These are phyloP conservation scores for Fregata magnificens DNA, from an alignment of 2,113 vertebrate species.

Conservation along the genomic window DNA sequence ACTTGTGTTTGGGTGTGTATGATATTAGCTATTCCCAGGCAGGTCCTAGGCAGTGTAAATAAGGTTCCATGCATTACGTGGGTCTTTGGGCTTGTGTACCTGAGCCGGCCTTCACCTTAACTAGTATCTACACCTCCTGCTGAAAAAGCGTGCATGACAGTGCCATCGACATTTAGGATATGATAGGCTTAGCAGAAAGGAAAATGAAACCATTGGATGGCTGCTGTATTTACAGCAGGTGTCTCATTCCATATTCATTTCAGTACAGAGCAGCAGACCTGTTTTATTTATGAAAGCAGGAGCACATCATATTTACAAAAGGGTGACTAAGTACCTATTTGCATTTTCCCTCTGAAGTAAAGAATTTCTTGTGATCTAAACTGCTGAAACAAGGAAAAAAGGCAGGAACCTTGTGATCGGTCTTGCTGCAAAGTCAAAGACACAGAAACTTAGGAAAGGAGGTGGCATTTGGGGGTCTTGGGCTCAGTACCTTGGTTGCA, in stretches of 20 bases:
- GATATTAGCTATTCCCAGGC: not conserved
- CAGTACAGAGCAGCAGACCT: slow-evolving; percentile 10
- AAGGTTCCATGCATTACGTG: not conserved
- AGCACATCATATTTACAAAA: not conserved
- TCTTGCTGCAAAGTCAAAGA: not conserved
- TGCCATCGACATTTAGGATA: slow-evolving; percentile 1
- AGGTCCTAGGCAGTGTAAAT: not conserved
- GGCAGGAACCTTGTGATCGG: not conserved
- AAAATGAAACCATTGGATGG: slow-evolving; percentile 40
- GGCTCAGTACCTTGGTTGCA: slow-evolving; percentile 92
- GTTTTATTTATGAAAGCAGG: slow-evolving; percentile 60
- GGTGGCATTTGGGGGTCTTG: not conserved
- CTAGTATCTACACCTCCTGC: not conserved
- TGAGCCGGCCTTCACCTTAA: not conserved
- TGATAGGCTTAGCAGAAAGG: slow-evolving; percentile 21
- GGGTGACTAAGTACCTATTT: not conserved
- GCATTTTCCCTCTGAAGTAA: not conserved
- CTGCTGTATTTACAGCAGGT: slow-evolving; percentile 23
- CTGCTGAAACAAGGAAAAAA: not conserved
- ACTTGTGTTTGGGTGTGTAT: not conserved
- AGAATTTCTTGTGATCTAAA: not conserved
- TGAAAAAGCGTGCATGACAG: not conserved
- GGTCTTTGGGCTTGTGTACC: not conserved
- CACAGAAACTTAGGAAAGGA: not conserved
- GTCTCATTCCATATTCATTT: slow-evolving; percentile 43